Evolutionary conservation across 2,113 vertebrate species (phyloP).

Genomic region (Thamnophis sirtalis): DNA sequence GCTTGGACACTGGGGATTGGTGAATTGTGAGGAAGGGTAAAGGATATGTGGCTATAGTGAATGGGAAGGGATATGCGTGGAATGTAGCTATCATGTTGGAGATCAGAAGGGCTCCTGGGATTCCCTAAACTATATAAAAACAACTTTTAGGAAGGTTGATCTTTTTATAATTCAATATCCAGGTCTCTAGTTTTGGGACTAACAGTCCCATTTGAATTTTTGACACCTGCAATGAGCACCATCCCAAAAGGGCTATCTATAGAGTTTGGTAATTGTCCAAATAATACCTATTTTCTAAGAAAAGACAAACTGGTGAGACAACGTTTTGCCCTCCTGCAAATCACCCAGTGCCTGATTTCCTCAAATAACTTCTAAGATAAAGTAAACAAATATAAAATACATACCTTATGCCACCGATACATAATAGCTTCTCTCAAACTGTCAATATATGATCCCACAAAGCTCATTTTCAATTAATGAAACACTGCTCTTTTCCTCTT

Average conservation of each 20-base stretch:
- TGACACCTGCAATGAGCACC: neutral
- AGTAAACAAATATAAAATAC: neutral
- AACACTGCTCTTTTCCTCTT: neutral
- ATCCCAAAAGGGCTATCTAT: neutral
- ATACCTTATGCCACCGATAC: neutral
- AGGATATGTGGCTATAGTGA: neutral
- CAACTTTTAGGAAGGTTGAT: neutral
- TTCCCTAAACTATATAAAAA: neutral
- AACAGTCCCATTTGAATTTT: neutral
- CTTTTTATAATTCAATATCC: neutral
- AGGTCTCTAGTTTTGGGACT: neutral
- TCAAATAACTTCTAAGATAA: neutral
- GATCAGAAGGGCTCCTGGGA: neutral
- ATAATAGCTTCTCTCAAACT: neutral
- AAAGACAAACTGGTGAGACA: neutral
- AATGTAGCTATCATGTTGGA: neutral
- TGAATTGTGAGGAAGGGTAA: neutral
- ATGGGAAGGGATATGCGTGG: neutral
- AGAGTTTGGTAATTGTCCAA: neutral
- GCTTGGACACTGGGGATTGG: neutral
- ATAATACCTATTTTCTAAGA: neutral
- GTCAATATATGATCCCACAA: neutral
- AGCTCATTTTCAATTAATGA: neutral
- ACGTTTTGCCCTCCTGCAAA: neutral
- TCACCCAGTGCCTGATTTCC: neutral